These are phyloP conservation scores for Drosophila eohydei DNA, from an alignment of 2,888 invertebrate genomes.

Conservation along the genomic window DNA sequence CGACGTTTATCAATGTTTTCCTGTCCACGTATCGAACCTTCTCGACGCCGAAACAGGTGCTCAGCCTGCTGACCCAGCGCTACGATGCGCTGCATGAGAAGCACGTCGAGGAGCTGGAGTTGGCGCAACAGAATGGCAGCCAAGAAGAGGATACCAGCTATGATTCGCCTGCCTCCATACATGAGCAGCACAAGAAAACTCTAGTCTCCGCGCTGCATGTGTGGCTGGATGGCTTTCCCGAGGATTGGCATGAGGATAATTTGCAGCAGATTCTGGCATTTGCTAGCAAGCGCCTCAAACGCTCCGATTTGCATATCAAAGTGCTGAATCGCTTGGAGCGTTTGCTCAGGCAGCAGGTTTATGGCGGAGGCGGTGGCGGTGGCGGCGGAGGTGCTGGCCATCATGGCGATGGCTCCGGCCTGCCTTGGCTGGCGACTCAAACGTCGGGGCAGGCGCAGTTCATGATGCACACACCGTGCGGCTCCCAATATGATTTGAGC, in stretches of 20 bases:
- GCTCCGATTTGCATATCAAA: constrained; percentile 92
- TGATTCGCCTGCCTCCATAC: constrained; percentile 76
- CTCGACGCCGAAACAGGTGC: constrained; percentile 93
- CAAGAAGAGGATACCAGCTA: constrained; percentile 53
- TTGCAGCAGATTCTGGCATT: constrained; percentile 94
- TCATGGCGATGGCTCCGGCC: constrained; percentile 66
- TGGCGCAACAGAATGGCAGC: constrained; percentile 58
- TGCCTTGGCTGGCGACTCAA: constrained; percentile 51
- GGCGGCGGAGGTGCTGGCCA: constrained; percentile 28
- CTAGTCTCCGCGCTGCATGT: constrained; percentile 96
- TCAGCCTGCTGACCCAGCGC: constrained; percentile 91
- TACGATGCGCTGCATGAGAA: constrained; percentile 88
- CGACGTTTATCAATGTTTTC: constrained; percentile 98
- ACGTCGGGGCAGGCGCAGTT: constrained; percentile 74
- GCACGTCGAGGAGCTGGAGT: constrained; percentile 73
- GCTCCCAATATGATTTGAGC: constrained; percentile 75
- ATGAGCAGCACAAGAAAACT: constrained; percentile 88
- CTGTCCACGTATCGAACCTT: constrained; percentile 96
- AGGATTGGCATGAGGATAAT: constrained; percentile 89
- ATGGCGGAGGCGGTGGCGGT: constrained; percentile 44
- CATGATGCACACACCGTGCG: constrained; percentile 74
- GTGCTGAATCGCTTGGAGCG: constrained; percentile 84
- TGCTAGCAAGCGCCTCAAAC: constrained; percentile 92
- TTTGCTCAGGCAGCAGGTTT: constrained; percentile 86
- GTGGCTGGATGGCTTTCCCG: constrained; percentile 98